These are phyloP conservation scores for Phaetusa simplex DNA, from an alignment of 2,113 vertebrate species.

Conservation along the genomic window DNA sequence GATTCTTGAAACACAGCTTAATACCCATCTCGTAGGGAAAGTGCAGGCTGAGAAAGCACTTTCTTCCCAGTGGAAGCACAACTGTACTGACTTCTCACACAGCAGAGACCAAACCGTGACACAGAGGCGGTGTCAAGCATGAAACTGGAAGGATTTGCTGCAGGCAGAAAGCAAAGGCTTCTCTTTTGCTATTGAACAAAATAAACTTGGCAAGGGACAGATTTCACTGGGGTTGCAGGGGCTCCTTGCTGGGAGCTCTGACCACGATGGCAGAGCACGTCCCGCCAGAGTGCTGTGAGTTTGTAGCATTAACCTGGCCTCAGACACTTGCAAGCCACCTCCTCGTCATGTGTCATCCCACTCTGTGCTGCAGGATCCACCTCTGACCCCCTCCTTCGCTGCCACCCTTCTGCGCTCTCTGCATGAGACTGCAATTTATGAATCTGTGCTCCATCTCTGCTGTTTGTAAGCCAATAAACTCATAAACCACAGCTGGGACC, in stretches of 20 bases:
- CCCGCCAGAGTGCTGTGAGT: background rate
- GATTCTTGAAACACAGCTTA: background rate
- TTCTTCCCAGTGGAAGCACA: background rate
- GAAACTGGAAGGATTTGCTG: background rate
- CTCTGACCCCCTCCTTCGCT: background rate
- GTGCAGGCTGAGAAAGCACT: background rate
- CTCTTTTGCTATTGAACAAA: background rate
- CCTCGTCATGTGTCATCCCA: no score
- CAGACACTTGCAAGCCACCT: background rate
- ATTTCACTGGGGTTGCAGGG: accelerated
- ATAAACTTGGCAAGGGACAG: background rate
- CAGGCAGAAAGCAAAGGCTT: background rate
- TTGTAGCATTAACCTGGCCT: background rate
- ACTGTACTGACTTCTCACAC: background rate
- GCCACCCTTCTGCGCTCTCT: background rate
- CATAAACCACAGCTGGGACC: background rate
- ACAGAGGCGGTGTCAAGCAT: background rate
- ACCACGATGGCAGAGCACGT: background rate
- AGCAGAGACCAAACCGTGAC: accelerated
- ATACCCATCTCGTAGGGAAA: background rate
- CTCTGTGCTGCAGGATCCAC: background rate
- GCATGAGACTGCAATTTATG: accelerated
- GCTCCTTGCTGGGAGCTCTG: background rate
- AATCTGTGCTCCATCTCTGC: background rate
- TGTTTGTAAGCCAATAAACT: background rate